Evolutionary conservation across 2,888 invertebrate species (phyloP).

Genomic region (Elysia crispata): DNA sequence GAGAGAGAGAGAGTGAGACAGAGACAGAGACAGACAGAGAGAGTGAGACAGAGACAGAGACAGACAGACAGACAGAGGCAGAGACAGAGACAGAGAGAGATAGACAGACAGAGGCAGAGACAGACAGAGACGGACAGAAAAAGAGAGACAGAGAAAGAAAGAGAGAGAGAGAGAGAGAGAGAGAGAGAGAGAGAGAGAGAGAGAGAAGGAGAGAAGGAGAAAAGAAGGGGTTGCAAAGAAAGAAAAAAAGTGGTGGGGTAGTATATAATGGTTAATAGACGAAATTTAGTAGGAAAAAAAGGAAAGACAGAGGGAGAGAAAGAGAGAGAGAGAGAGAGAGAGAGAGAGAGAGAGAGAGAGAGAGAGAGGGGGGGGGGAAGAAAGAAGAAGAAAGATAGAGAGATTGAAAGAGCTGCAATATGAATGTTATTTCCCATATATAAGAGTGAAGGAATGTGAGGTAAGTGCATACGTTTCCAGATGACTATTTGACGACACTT

Average conservation of each 20-base stretch:
- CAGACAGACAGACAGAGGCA: slow-evolving; percentile 18
- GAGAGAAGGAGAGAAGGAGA: neutral
- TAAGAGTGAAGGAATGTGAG: too few relatives aligned
- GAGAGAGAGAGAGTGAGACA: slow-evolving; percentile 14
- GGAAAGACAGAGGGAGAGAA: neutral
- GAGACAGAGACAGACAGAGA: slow-evolving; percentile 10
- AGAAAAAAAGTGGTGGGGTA: neutral
- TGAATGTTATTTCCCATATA: too few relatives aligned
- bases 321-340: neutral
- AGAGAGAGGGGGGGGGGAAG: too few relatives aligned
- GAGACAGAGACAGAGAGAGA: slow-evolving; percentile 25
- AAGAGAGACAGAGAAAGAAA: neutral
- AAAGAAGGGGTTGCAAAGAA: neutral
- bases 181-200: slow-evolving; percentile 25
- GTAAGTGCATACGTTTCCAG: too few relatives aligned
- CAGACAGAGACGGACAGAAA: neutral
- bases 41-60: too few relatives aligned
- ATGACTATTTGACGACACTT: too few relatives aligned
- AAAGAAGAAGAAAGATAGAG: too few relatives aligned
- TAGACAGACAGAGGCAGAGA: slow-evolving; percentile 11
- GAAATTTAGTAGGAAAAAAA: too few relatives aligned
- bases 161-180: slow-evolving; percentile 2
- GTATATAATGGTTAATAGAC: too few relatives aligned
- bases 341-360: too few relatives aligned
- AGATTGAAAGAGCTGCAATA: too few relatives aligned